Conservation (phyloP, 2,113 vertebrate species). For the Periophthalmus modestus region DNA sequence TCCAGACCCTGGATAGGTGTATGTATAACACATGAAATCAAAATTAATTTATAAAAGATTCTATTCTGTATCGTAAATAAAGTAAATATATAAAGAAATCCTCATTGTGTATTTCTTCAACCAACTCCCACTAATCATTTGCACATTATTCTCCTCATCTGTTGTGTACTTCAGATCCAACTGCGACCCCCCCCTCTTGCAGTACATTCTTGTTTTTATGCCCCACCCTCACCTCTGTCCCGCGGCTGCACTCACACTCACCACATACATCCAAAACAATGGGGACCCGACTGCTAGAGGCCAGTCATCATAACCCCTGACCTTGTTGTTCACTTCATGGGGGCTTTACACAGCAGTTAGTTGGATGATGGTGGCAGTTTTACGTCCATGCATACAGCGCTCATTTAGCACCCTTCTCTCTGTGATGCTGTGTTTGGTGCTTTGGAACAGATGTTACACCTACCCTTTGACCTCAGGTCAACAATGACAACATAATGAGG, state of each 20-base stretch:
- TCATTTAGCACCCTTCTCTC: not conserved
- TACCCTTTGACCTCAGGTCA: not conserved
- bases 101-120: not conserved
- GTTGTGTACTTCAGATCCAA: slow-evolving; percentile 35
- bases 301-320: slow-evolving; percentile 68
- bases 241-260: slow-evolving; percentile 28
- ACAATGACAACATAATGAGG: slow-evolving; percentile 8
- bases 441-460: slow-evolving; percentile 24
- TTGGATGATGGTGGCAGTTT: slow-evolving; percentile 43
- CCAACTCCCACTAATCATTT: not conserved
- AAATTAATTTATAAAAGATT: no score
- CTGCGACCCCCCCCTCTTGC: slow-evolving; percentile 38
- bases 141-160: not conserved
- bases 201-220: slow-evolving; percentile 61
- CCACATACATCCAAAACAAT: slow-evolving; percentile 48
- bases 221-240: slow-evolving; percentile 60
- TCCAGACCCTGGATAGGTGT: no score
- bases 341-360: slow-evolving; percentile 33
- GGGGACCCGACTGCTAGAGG: slow-evolving; percentile 31
- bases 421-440: not conserved
- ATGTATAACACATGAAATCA: no score
- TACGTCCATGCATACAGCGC: slow-evolving; percentile 11
- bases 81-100: no score
- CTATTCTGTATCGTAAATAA: no score
- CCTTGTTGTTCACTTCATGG: slow-evolving; percentile 51